Evolutionary conservation across 2,113 vertebrate species (phyloP).

Genomic region (Ptychochromis oligacanthus): DNA sequence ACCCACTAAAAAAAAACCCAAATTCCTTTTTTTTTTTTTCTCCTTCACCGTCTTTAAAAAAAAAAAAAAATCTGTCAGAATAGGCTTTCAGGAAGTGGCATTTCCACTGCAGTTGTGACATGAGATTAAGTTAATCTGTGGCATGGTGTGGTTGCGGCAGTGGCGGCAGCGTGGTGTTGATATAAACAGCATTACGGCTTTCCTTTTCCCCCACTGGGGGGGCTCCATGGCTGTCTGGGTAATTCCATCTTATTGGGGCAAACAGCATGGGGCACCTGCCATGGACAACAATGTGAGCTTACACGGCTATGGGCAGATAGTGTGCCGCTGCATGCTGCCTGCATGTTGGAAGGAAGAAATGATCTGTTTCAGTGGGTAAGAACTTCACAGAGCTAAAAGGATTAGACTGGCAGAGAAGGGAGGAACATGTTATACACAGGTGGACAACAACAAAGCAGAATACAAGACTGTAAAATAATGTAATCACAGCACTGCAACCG

Average conservation of each 20-base stretch:
- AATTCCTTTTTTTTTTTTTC: neutral
- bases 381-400: constrained; percentile 50
- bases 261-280: constrained; percentile 48
- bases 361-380: constrained; percentile 46
- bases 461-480: neutral
- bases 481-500: neutral
- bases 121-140: constrained; percentile 73
- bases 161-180: constrained; percentile 6
- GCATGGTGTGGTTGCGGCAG: constrained; percentile 18
- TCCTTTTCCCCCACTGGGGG: constrained; percentile 29
- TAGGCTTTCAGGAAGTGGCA: constrained; percentile 44
- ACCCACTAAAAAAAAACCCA: constrained; percentile 14
- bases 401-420: constrained; percentile 36
- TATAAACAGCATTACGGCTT: constrained; percentile 65
- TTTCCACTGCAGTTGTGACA: constrained; percentile 63
- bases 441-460: neutral
- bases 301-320: constrained; percentile 31
- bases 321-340: constrained; percentile 4
- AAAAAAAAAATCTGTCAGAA: constrained; percentile 39
- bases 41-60: neutral
- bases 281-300: constrained; percentile 24
- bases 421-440: neutral
- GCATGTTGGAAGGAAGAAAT: constrained; percentile 39
- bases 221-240: constrained; percentile 50
- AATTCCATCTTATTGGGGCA: constrained; percentile 53